Base-by-base conservation (phyloP, 1,140 invertebrate genomes). In the Semibalanus balanoides region DNA sequence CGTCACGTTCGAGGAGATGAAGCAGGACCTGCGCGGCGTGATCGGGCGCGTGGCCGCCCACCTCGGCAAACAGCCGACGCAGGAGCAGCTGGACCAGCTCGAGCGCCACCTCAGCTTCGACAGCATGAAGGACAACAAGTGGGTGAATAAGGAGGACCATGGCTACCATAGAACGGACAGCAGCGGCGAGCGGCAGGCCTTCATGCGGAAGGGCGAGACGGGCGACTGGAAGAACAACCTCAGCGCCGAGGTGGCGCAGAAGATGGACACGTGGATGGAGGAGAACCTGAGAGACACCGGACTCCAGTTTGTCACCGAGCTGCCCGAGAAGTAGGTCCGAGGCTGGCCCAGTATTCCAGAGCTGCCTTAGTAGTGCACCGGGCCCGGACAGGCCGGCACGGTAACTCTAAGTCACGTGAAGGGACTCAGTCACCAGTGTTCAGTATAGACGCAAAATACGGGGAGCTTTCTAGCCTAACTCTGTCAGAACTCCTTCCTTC, bases 61-160 rank as follows among this genome's bases (percentile, higher is more conserved):
- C 76, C 78, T 85, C 51, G 81, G 78, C 30, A 82, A 82, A 72
- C 28, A 82, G 74, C 78, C 86, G 73, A 76, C 79, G 28, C 77
- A 78, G 0, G 79, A 79, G 25, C 74, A 82, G 27, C 77, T 84
- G 22, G 78, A 79, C 3, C 77, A 76, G 35, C 81, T 86, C 28
- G 79, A 79, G 9, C 76, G 83, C 0, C 84, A 85, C 77, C 83
- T 85, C 74, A 81, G 81, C 64, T 86, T 87, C 77, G 86, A 90
- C 40, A 90, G 83, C 69, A 90, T 93, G 86, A 87, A 88, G 79
- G 80, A 86, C 7, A 93, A 93, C 81, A 86, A 87, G n/a, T 85
- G 88, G 76, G 90, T 92, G 0, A 93, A 93, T 82, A 89, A 89
- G 76, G 86, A 85, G 70, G 81, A 81, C 70, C 81, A 73, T 17